Base-by-base conservation (phyloP, 2,113 vertebrate genomes). In the Pholis gunnellus region DNA sequence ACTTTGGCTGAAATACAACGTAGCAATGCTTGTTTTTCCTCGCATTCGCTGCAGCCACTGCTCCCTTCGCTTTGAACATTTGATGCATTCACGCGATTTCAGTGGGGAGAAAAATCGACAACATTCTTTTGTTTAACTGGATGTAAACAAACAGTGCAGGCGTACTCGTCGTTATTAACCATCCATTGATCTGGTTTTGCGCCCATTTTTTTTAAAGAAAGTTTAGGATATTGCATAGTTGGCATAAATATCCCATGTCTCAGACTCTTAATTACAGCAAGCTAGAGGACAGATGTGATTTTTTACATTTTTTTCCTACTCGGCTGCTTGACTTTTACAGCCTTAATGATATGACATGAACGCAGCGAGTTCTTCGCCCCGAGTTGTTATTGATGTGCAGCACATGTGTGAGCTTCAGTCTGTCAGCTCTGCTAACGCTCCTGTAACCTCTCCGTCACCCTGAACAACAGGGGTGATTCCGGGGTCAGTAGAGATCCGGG, bases 361-460 rank as follows among this genome's bases (percentile, higher is more conserved):
- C 10, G 2, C 54, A 66, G 29, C 7, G 1, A 18, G 54, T 22
- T 8, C 57, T 56, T 29, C 65, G n/a, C 57, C 61, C 50, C 5
- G 20, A 69, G 25, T n/a, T 63, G 18, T 70, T n/a, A 38, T n/a
- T 66, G 29, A 77, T 81, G 63, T 13, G 15, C 31, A 56, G 60
- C 40, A 44, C 38, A 18, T 61, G 67, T 80, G 67, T 79, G 63
- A 84, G 65, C 34, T 54, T 80, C 61, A 65, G 61, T 70, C 61
- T 77, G 70, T 86, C 76, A 80, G 38, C 76, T 76, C 69, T 48
- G 63, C 52, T 69, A 18, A 14, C 52, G 42, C 56, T 59, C 38
- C 50, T 18, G n/a, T 85, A 69, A 60, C 77, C 80, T 76, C 67
- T 66, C 54, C 0, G 0, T 82, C 67, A 86, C 76, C 72, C 72